Conservation (phyloP, 2,113 vertebrate genomes). For the Dipodomys merriami region DNA sequence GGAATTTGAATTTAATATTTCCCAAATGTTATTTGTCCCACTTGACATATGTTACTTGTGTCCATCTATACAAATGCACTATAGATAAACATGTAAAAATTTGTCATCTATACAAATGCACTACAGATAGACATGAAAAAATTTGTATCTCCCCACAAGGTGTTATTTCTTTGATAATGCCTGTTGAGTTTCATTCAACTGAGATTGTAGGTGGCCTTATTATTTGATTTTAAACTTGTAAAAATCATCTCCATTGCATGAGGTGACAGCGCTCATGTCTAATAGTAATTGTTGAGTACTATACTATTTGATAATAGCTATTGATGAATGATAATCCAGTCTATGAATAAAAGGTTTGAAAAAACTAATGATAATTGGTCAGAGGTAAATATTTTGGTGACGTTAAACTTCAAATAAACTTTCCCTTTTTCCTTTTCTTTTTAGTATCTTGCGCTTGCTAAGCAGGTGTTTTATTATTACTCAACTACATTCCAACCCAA, state of each 20-base stretch:
- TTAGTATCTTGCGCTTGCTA: too few relatives aligned
- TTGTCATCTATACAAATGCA: too few relatives aligned
- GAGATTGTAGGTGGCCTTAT: neutral
- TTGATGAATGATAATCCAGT: neutral
- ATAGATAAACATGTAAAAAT: neutral
- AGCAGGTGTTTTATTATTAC: too few relatives aligned
- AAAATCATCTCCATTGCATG: neutral
- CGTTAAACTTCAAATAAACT: slow-evolving; percentile 22
- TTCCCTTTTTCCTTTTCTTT: too few relatives aligned
- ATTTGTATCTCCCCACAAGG: neutral
- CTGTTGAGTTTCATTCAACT: neutral
- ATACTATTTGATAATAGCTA: too few relatives aligned
- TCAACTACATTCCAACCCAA: too few relatives aligned
- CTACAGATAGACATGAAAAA: too few relatives aligned
- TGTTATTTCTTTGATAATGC: neutral
- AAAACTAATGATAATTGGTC: neutral
- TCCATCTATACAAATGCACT: neutral
- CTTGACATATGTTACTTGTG: too few relatives aligned
- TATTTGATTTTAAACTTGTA: neutral
- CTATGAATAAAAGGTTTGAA: neutral
- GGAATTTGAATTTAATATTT: neutral
- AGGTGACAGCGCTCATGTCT: neutral
- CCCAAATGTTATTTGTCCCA: neutral
- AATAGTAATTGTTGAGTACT: neutral
- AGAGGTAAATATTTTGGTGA: neutral